Percentiles rank a stretch among this genome's conserved stretches.
phyloP scores from a whole-genome alignment of 2,797 vertebrate species.

The Paratrypauchen microcephalus region DNA sequence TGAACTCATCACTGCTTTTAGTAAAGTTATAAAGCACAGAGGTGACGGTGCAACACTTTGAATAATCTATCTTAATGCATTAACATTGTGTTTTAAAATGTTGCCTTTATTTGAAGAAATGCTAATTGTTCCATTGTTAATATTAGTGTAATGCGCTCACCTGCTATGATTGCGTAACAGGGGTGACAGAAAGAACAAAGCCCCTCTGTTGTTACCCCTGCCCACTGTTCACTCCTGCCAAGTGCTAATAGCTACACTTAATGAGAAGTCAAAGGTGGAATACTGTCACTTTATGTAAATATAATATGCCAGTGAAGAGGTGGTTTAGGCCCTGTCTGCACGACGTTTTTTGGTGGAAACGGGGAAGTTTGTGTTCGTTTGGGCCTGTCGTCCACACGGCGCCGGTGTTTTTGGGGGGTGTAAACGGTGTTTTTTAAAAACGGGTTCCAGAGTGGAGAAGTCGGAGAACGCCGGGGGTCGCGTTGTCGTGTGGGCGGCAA shows the following conservation, averaged over 20 bases:
- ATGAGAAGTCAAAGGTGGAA: constrained; percentile 63
- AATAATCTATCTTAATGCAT: constrained; percentile 40
- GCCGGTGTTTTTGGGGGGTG: too few species aligned
- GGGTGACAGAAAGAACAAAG: constrained; percentile 47
- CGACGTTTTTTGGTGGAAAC: too few species aligned
- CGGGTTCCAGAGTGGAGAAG: too few species aligned
- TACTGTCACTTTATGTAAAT: constrained; percentile 64
- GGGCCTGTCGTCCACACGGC: too few species aligned
- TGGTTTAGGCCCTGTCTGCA: too few species aligned
- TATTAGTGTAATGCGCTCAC: constrained; percentile 13
- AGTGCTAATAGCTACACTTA: constrained; percentile 48
- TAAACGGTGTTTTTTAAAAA: too few species aligned
- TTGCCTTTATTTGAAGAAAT: constrained; percentile 30
- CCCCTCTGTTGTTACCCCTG: constrained; percentile 41
- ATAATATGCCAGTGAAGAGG: constrained; percentile 55
- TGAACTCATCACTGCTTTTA: constrained; percentile 50
- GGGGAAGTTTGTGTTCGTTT: too few species aligned
- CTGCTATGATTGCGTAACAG: constrained; percentile 35
- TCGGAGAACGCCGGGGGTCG: too few species aligned
- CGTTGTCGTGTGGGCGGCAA: too few species aligned
- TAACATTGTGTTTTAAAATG: constrained; percentile 31
- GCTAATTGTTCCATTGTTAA: constrained; percentile 19
- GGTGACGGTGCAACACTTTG: constrained; percentile 20
- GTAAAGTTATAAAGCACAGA: constrained; percentile 15
- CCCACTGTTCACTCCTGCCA: constrained; percentile 36